phyloP scores from a whole-genome alignment of 2,888 invertebrate species.

The Xylota sylvarum region DNA sequence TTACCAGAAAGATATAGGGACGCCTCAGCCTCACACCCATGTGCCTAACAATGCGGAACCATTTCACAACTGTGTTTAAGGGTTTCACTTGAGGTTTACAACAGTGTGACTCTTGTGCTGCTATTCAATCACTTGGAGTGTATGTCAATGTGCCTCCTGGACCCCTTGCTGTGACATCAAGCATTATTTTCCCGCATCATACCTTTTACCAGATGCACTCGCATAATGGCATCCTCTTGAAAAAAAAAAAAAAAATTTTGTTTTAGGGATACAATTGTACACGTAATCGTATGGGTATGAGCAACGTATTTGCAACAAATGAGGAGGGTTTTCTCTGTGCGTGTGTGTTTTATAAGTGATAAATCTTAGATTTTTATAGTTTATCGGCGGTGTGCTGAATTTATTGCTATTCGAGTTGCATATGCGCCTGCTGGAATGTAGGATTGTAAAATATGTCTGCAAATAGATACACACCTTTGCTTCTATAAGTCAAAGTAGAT shows the following conservation, averaged over 20 bases:
- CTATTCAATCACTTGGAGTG: slow-evolving; percentile 75
- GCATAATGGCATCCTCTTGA: slow-evolving; percentile 70
- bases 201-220: slow-evolving; percentile 68
- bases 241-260: slow-evolving; percentile 13
- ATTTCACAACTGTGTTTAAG: slow-evolving; percentile 75
- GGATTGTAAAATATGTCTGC: too few species aligned
- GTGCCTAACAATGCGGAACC: slow-evolving; percentile 75
- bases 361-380: slow-evolving; percentile 65
- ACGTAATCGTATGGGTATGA: slow-evolving; percentile 73
- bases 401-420: slow-evolving; percentile 3
- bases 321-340: slow-evolving; percentile 36
- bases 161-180: slow-evolving; percentile 71
- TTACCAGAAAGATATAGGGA: slow-evolving; percentile 50
- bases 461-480: too few species aligned
- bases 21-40: slow-evolving; percentile 70
- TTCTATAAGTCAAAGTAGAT: too few species aligned
- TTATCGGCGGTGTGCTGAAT: slow-evolving; percentile 23
- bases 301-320: slow-evolving; percentile 66
- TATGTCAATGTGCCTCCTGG: slow-evolving; percentile 64
- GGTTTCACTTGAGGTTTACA: slow-evolving; percentile 77
- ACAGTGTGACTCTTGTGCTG: slow-evolving; percentile 71
- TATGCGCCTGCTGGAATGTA: neutral
- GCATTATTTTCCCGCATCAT: slow-evolving; percentile 74
- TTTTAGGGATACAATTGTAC: slow-evolving; percentile 15
- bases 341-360: slow-evolving; percentile 61